phyloP scores from a whole-genome alignment of 1,140 invertebrate species.

The Diorhabda sublineata region DNA sequence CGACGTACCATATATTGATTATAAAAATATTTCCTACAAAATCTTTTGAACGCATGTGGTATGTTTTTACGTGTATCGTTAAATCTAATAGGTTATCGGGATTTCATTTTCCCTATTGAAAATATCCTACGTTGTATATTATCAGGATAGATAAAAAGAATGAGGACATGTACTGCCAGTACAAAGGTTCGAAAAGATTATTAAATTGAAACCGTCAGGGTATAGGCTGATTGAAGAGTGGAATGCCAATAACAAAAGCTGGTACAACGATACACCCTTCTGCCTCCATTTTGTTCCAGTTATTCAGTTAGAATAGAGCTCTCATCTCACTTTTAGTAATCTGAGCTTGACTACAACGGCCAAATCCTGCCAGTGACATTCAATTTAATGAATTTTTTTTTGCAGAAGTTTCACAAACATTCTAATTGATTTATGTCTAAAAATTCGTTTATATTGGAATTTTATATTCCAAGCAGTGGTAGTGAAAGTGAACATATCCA shows the following conservation, averaged over 20 bases:
- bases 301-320: background rate
- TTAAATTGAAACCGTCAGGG: conserved; percentile 6
- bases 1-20: no score
- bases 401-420: no score
- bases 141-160: background rate
- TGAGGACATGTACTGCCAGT: conserved; percentile 3
- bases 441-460: no score
- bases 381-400: no score
- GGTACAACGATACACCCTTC: conserved; percentile 5
- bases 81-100: background rate
- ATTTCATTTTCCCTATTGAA: conserved; percentile 7
- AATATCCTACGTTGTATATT: background rate
- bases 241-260: conserved; percentile 20
- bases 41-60: no score
- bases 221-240: conserved; percentile 17
- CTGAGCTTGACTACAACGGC: conserved; percentile 9
- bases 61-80: no score
- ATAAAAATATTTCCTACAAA: no score
- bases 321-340: conserved; percentile 8
- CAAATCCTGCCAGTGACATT: background rate
- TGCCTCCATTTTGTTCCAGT: conserved; percentile 7
- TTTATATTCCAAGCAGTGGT: no score
- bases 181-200: conserved; percentile 11
- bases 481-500: no score
- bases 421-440: no score